Percentiles rank a stretch among this genome's conserved stretches.
Evolutionary conservation across 2,797 vertebrate species (phyloP).

Genomic region (Halcyon badia): DNA sequence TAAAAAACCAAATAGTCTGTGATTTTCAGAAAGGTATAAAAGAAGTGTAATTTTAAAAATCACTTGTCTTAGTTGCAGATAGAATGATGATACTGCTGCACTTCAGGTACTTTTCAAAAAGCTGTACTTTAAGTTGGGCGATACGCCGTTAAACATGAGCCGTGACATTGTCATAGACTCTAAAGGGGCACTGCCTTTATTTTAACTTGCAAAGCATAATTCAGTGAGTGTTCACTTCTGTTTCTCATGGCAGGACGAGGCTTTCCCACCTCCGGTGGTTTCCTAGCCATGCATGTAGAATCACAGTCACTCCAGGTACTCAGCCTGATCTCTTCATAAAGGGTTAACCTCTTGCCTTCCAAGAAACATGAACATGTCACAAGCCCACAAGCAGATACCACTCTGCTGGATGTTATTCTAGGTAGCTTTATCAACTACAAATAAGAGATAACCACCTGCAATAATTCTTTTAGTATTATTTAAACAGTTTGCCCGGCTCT

Average conservation of each 20-base stretch:
- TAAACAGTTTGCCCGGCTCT: constrained; percentile 24
- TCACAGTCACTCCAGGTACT: not conserved
- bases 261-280: not conserved
- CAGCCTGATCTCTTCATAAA: not conserved
- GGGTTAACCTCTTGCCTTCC: constrained; percentile 41
- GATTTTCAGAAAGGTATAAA: not conserved
- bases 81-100: not conserved
- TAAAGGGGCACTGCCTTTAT: not conserved
- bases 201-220: not conserved
- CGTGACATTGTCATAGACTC: not conserved
- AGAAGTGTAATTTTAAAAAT: not conserved
- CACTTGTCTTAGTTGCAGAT: not conserved
- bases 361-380: constrained; percentile 31
- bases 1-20: not conserved
- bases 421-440: constrained; percentile 58
- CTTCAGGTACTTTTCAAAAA: not conserved
- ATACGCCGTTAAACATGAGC: not conserved
- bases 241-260: not conserved
- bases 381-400: not conserved
- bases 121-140: not conserved
- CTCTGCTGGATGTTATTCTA: constrained; percentile 38
- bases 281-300: fast-evolving
- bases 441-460: constrained; percentile 58
- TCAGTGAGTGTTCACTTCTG: not conserved
- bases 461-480: constrained; percentile 47